phyloP scores from a whole-genome alignment of 2,797 vertebrate species.

The Hylomyscus alleni region DNA sequence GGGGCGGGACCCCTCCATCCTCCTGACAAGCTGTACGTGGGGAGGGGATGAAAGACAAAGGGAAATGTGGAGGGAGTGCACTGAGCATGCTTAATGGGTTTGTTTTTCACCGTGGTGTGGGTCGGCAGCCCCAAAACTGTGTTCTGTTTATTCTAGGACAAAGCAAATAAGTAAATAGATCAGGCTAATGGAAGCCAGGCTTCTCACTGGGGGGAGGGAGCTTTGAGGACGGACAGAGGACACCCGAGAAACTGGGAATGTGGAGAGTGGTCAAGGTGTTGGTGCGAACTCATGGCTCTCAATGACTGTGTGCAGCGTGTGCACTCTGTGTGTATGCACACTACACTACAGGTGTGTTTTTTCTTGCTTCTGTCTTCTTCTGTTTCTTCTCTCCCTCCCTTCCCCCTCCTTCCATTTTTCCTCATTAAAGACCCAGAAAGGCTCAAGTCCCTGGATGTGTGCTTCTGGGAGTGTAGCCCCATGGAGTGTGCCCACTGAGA shows the following conservation, averaged over 20 bases:
- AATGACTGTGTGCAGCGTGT: too few relatives aligned
- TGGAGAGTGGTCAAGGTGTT: fast-evolving
- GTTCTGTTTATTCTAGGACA: neutral
- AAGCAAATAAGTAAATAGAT: neutral
- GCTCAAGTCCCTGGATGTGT: neutral
- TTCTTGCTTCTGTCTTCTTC: neutral
- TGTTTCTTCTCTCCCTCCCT: neutral
- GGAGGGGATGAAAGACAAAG: neutral
- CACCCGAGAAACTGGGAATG: fast-evolving
- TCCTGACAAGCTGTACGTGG: neutral
- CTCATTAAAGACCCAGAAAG: neutral
- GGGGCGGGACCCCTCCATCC: neutral
- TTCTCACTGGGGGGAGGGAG: neutral
- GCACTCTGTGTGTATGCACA: too few relatives aligned
- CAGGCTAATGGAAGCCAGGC: neutral
- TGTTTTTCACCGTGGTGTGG: neutral
- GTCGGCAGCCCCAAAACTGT: neutral
- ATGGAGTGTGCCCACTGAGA: neutral
- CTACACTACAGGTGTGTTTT: neutral
- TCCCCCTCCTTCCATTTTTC: neutral
- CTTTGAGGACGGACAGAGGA: fast-evolving
- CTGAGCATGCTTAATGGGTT: neutral
- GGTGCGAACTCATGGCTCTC: neutral
- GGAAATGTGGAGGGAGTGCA: neutral
- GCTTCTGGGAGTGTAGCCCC: neutral